phyloP scores from a whole-genome alignment of 2,113 vertebrate genomes.

The Trochalopteron elliotii region DNA sequence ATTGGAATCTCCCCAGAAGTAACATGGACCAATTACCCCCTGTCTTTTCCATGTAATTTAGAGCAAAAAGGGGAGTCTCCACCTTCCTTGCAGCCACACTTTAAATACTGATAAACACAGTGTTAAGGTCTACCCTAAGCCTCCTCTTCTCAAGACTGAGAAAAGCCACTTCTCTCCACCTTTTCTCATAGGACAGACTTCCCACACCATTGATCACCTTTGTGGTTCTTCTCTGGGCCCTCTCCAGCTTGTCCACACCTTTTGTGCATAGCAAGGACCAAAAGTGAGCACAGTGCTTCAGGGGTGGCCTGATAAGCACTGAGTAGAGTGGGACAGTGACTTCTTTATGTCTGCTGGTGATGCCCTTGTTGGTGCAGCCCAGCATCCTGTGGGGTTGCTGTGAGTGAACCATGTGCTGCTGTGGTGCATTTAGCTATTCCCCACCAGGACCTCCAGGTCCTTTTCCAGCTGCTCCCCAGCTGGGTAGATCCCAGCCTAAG shows the following conservation, averaged over 20 bases:
- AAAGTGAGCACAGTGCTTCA: background rate
- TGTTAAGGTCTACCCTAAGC: background rate
- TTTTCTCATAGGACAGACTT: background rate
- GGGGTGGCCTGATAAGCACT: background rate
- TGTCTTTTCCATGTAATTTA: background rate
- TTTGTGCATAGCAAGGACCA: background rate
- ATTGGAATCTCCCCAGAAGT: background rate
- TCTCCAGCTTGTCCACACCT: background rate
- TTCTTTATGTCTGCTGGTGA: background rate
- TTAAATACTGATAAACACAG: background rate
- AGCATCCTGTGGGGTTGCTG: background rate
- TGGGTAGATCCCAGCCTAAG: background rate
- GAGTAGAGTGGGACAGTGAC: background rate
- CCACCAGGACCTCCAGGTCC: background rate
- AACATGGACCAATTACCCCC: background rate
- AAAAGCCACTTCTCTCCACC: background rate
- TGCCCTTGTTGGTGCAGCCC: background rate
- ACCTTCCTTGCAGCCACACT: background rate
- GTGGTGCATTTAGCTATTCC: background rate
- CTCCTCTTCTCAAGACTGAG: background rate
- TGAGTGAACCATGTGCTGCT: background rate
- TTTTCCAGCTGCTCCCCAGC: background rate
- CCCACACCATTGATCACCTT: background rate
- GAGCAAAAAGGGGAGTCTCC: background rate
- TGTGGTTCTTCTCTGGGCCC: background rate